These are phyloP conservation scores for Seira ritae DNA, from an alignment of 2,888 invertebrate species.

Conservation along the genomic window DNA sequence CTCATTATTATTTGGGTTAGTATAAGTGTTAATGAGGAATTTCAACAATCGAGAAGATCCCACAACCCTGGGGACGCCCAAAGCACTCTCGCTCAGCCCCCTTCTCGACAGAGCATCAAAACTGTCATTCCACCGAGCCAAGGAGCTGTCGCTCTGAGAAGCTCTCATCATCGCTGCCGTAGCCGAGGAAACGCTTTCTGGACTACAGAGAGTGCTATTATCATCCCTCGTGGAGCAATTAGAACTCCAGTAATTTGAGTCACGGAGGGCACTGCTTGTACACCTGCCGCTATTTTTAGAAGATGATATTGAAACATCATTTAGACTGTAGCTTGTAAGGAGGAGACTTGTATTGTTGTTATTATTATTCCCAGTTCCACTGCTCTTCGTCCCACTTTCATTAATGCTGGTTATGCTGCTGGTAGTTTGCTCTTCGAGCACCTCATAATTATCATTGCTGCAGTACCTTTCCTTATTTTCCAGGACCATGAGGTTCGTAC, in stretches of 20 bases:
- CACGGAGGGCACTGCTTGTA: constrained; percentile 52
- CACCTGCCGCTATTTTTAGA: neutral
- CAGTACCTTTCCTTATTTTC: too few species aligned
- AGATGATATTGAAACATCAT: constrained; percentile 47
- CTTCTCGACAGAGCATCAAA: constrained; percentile 70
- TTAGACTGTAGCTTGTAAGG: constrained; percentile 47
- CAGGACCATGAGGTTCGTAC: constrained; percentile 28
- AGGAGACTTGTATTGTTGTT: constrained; percentile 29
- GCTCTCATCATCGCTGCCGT: constrained; percentile 52
- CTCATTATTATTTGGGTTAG: neutral
- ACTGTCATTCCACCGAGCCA: constrained; percentile 69
- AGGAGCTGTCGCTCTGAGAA: constrained; percentile 71
- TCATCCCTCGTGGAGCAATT: constrained; percentile 48
- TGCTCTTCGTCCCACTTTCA: too few species aligned
- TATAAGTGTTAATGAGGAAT: constrained; percentile 65
- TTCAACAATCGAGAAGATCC: constrained; percentile 72
- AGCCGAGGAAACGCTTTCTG: constrained; percentile 21
- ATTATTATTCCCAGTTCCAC: neutral
- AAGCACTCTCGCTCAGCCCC: constrained; percentile 70
- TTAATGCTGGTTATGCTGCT: too few species aligned
- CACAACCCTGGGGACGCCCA: constrained; percentile 69
- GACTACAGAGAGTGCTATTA: constrained; percentile 49
- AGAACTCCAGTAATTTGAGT: constrained; percentile 68
- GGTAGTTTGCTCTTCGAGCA: neutral
- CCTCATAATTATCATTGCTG: neutral